Base-by-base conservation (phyloP, 2,888 invertebrate genomes). In the Notodonta ziczac region DNA sequence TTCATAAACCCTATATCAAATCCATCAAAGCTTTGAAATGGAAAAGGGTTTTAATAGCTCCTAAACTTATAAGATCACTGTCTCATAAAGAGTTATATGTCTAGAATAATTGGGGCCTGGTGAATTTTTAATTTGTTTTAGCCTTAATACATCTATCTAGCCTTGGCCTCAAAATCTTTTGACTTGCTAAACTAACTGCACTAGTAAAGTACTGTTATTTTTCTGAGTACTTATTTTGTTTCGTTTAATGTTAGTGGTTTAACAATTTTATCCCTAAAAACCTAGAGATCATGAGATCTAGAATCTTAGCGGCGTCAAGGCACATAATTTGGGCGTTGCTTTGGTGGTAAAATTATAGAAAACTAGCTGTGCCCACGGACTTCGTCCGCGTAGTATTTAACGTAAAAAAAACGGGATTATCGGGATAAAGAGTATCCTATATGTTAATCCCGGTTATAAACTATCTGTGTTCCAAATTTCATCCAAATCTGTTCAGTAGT, bases 21-120 rank as follows among this genome's bases (percentile, higher is more conserved):
- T 46, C 13, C 46, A 46, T n/a, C 10, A n/a, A 0, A 13, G 2
- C 46, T n/a, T n/a, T 46, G n/a, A 5, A 46, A 46, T 5, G 13
- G n/a, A 46, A 46, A n/a, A 5, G 46, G 0, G 4, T 46, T 46
- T 46, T 10, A 46, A 46, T 46, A n/a, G n/a, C 46, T 46, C 46
- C n/a, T 13, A 46, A 46, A 46, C 5, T 46, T n/a, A 5, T n/a
- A 4, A 46, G n/a, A 46, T n/a, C 46, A 7, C 46, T 13, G 46
- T 5, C 4, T 7, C 12, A 46, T 46, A 46, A 46, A 9, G 13
- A 46, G n/a, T 13, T 46, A n/a, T 46, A 10, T 5, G 46, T 46
- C 46, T 46, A 46, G 46, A n/a, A 46, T 46, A 46, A 5, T 46
- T 46, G 46, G 46, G n/a, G 46, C 46, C 46, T n/a, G 46, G n/a